Base-by-base conservation (phyloP, 2,888 invertebrate species). In the Lasiommata megera region DNA sequence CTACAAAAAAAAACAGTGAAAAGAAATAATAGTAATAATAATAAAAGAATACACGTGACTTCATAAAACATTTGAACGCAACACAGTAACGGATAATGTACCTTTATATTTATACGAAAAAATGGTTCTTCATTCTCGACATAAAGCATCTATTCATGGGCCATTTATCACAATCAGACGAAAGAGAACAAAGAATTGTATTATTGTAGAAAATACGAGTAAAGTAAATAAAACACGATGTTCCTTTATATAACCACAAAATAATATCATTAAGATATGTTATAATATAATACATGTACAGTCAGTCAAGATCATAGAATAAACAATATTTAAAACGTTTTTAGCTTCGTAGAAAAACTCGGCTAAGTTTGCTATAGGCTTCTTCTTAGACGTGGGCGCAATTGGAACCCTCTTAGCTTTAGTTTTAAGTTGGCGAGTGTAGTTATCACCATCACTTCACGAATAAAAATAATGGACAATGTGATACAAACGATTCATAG, bases 101-200 rank as follows among this genome's bases (percentile, higher is more conserved):
- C 46, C 31, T 31, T 46, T 11, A 14, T 31, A 16, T 31, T 6
- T 16, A 6, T 12, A 31, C 16, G 11, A 29, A 31, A 46, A 53
- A 29, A 41, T 31, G 18, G n/a, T 7, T 29, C 31, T 7, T 53
- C 18, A 31, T 12, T 8, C 17, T 40, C 12, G 12, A 31, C 18
- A 55, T 41, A 48, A 48, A 28, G 14, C 37, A 17, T 48, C 52
- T 28, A 67, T 74, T 70, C 67, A 72, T 65, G 60, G 66, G 51
- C 57, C 62, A 71, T 73, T 74, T 72, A 68, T 70, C 65, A 66
- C 58, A 58, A 64, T 65, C 66, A 46, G 16, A 46, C 31, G 46
- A 31, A 46, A 74, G 69, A 72, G 65, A 41, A 62, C 56, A 62
- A 40, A 16, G 31, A 50, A 56, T 51, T 36, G 40, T 50, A 41